Percentiles rank a stretch among this genome's conserved stretches.
These are phyloP conservation scores for Chesias legatella DNA, from an alignment of 2,888 invertebrate genomes.

Conservation along the genomic window DNA sequence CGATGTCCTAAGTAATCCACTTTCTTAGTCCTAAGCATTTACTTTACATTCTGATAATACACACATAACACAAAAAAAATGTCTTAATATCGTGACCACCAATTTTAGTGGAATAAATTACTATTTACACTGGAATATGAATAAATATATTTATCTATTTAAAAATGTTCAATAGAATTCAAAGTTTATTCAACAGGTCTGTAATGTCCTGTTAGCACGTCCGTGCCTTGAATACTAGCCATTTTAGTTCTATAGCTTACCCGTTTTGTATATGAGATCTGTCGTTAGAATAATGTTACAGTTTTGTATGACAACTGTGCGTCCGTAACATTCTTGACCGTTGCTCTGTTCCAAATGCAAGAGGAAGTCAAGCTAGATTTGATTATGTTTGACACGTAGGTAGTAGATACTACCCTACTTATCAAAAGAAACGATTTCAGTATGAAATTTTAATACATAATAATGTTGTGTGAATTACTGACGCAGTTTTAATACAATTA, in stretches of 20 bases:
- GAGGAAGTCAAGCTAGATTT: too few relatives aligned
- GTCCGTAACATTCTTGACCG: too few relatives aligned
- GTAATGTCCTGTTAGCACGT: conserved; percentile 25
- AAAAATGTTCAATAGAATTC: conserved; percentile 10
- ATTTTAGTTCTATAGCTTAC: conserved; percentile 9
- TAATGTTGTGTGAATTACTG: too few relatives aligned
- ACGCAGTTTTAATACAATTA: too few relatives aligned
- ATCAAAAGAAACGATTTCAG: too few relatives aligned
- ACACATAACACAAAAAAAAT: too few relatives aligned
- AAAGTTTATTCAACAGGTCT: conserved; percentile 9
- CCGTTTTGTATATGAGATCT: conserved; percentile 19
- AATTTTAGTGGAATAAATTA: neutral
- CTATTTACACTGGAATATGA: conserved; percentile 10
- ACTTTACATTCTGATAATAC: neutral
- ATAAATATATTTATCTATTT: conserved; percentile 1
- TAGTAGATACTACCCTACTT: too few relatives aligned
- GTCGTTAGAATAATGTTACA: conserved; percentile 1
- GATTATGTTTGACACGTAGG: too few relatives aligned
- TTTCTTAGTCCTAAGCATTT: conserved; percentile 52
- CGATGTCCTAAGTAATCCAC: conserved; percentile 46
- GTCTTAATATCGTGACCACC: neutral
- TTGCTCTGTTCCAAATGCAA: too few relatives aligned
- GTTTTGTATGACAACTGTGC: too few relatives aligned
- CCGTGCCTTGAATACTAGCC: conserved; percentile 44
- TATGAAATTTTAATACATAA: too few relatives aligned